A percentile compares a stretch with the other conserved stretches of the same genome.
Evolutionary conservation across 2,797 vertebrate genomes (phyloP).

Genomic region (Coccyzus lansbergi): DNA sequence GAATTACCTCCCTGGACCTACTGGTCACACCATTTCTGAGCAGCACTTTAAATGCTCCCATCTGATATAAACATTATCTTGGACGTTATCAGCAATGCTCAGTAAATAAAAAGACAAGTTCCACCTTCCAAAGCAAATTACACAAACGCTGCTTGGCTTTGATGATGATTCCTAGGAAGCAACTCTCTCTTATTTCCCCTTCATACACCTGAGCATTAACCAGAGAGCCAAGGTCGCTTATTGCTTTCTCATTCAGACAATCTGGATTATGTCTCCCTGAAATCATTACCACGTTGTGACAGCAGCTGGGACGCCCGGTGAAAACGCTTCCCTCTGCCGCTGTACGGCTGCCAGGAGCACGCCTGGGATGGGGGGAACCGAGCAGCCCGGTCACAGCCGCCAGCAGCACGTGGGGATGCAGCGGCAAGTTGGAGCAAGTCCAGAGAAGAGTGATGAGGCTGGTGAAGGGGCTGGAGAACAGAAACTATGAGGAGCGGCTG

Average conservation of each 20-base stretch:
- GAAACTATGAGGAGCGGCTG: too few relatives aligned
- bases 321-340: neutral
- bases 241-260: conserved; percentile 44
- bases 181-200: neutral
- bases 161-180: neutral
- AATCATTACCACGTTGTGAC: conserved; percentile 19
- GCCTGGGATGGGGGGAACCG: neutral
- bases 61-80: conserved; percentile 25
- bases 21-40: neutral
- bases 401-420: rapidly evolving
- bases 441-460: too few relatives aligned
- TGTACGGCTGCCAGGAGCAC: neutral
- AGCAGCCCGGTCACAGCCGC: neutral
- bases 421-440: too few relatives aligned
- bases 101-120: conserved; percentile 34
- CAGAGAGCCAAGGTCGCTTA: conserved; percentile 55
- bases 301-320: conserved; percentile 8
- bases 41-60: conserved; percentile 19
- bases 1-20: too few relatives aligned
- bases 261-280: conserved; percentile 41
- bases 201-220: conserved; percentile 51
- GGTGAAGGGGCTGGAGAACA: too few relatives aligned
- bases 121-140: conserved; percentile 21
- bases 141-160: neutral
- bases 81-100: conserved; percentile 10